Evolutionary conservation across 1,140 invertebrate species (phyloP).

Genomic region (Maniola jurtina): DNA sequence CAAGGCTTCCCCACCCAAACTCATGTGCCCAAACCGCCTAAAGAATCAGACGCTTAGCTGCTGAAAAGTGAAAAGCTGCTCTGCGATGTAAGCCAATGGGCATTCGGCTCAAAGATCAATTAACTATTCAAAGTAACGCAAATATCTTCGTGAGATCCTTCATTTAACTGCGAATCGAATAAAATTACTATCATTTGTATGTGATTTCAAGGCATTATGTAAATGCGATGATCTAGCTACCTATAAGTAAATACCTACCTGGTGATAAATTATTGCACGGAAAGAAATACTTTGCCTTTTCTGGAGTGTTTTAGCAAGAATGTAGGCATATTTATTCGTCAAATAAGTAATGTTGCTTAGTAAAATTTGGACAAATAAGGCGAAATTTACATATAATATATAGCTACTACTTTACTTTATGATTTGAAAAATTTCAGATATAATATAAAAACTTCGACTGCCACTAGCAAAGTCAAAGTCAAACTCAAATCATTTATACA

Average conservation of each 20-base stretch:
- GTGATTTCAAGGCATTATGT: conserved; percentile 7
- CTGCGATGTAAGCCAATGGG: neutral
- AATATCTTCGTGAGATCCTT: neutral
- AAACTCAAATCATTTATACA: no score
- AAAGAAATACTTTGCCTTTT: conserved; percentile 8
- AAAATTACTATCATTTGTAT: neutral
- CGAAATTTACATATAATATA: no score
- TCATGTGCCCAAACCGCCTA: no score
- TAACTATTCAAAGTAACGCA: conserved; percentile 8
- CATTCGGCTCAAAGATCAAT: conserved; percentile 6
- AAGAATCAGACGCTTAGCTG: no score
- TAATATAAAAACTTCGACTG: no score
- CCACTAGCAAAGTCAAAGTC: no score
- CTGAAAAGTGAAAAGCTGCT: no score
- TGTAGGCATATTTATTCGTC: neutral
- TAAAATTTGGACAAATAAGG: no score
- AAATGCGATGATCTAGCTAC: neutral
- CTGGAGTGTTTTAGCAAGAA: neutral
- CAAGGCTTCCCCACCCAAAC: no score
- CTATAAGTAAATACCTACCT: neutral
- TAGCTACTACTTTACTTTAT: no score
- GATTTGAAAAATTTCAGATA: no score
- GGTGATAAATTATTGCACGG: conserved; percentile 4
- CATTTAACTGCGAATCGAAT: conserved; percentile 1
- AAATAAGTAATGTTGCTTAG: no score